These are phyloP conservation scores for Troilus luridus DNA, from an alignment of 2,888 invertebrate species.

Conservation along the genomic window DNA sequence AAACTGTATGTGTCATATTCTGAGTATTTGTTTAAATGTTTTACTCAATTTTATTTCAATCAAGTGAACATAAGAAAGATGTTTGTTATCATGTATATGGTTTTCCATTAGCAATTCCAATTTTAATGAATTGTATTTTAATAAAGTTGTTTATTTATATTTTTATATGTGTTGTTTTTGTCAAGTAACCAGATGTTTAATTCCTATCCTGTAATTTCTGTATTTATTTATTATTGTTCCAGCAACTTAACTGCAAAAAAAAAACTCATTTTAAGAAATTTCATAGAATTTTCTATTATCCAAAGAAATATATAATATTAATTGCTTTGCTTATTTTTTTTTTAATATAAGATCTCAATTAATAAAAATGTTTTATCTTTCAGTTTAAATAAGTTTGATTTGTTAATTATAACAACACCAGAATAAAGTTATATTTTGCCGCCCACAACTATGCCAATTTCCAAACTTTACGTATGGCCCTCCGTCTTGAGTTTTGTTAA, in stretches of 20 bases:
- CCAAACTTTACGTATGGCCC: no score
- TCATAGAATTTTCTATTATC: background rate
- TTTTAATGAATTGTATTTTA: constrained; percentile 36
- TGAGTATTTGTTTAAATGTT: background rate
- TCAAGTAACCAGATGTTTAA: background rate
- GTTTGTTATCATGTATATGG: background rate
- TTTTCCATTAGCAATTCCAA: background rate
- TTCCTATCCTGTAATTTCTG: background rate
- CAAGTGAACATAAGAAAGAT: background rate
- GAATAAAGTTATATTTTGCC: no score
- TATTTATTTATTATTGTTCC: background rate
- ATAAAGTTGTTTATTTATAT: constrained; percentile 45
- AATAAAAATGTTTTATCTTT: no score
- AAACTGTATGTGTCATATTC: background rate
- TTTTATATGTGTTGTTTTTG: constrained; percentile 4
- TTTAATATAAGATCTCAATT: no score
- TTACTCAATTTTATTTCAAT: constrained; percentile 6
- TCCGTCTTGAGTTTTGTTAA: no score
- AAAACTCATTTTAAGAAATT: background rate
- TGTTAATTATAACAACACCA: no score
- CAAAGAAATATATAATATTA: background rate
- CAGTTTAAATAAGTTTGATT: no score
- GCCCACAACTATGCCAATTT: no score
- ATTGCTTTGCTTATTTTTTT: background rate
- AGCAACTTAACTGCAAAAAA: background rate